Percentiles rank a stretch among this genome's conserved stretches.
These are phyloP conservation scores for Morone chrysops DNA, from an alignment of 2,113 vertebrate species.

Conservation along the genomic window DNA sequence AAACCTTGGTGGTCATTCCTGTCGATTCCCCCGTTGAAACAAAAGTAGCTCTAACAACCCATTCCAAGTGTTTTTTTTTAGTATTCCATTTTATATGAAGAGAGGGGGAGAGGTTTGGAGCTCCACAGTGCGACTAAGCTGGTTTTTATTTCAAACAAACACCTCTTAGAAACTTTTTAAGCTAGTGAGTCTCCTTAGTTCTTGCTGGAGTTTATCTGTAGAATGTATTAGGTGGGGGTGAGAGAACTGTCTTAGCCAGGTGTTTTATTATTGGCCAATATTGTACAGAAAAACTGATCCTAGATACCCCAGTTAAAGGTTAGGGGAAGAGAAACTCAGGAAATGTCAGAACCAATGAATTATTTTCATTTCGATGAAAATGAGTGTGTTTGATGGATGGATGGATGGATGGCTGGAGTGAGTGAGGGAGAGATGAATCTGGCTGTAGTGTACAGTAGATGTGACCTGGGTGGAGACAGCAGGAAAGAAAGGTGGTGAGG, in stretches of 20 bases:
- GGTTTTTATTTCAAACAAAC: conserved; percentile 57
- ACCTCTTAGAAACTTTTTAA: conserved; percentile 31
- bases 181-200: conserved; percentile 31
- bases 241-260: conserved; percentile 5
- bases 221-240: conserved; percentile 48
- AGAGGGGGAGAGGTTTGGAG: conserved; percentile 25
- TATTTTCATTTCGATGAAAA: conserved; percentile 54
- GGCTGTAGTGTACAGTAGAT: conserved; percentile 40
- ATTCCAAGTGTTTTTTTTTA: conserved; percentile 61
- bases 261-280: conserved; percentile 55
- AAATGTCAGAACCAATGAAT: conserved; percentile 78
- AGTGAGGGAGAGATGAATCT: conserved; percentile 5
- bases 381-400: not conserved
- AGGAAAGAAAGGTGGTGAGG: conserved; percentile 3
- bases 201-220: conserved; percentile 57
- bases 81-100: conserved; percentile 38
- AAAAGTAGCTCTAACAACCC: conserved; percentile 9
- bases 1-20: conserved; percentile 51
- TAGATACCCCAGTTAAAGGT: conserved; percentile 44
- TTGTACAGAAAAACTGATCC: conserved; percentile 60
- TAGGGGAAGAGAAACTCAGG: conserved; percentile 78
- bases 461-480: conserved; percentile 33
- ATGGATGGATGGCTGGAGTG: not conserved
- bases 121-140: conserved; percentile 13
- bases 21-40: conserved; percentile 31